Percentiles rank a stretch among this genome's conserved stretches.
Evolutionary conservation across 2,888 invertebrate genomes (phyloP).

Genomic region (Lacanobia wlatinum): DNA sequence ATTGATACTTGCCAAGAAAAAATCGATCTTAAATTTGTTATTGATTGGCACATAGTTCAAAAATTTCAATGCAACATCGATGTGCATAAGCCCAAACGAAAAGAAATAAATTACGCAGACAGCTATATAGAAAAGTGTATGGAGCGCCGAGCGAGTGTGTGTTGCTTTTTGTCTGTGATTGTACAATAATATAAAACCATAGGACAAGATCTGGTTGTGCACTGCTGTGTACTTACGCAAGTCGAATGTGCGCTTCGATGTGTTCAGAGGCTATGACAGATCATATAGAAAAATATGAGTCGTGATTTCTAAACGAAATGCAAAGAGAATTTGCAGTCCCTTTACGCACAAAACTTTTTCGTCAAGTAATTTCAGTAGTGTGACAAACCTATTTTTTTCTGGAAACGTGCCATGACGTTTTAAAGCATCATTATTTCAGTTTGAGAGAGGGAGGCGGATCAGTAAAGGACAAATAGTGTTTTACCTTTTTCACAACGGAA

Average conservation of each 20-base stretch:
- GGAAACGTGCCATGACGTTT: background rate
- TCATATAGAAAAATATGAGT: background rate
- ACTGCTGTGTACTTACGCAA: background rate
- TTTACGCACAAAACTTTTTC: too few relatives aligned
- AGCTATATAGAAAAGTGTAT: constrained; percentile 24
- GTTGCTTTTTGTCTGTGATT: constrained; percentile 51
- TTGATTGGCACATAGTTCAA: constrained; percentile 3
- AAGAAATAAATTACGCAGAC: constrained; percentile 7
- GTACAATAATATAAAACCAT: constrained; percentile 15
- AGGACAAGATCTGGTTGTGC: background rate
- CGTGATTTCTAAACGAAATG: background rate
- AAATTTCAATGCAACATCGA: background rate
- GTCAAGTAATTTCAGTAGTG: background rate
- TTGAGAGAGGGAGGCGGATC: background rate
- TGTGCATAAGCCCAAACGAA: background rate
- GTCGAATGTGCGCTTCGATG: background rate
- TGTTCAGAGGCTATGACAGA: background rate
- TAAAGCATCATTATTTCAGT: background rate
- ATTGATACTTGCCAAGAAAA: constrained; percentile 18
- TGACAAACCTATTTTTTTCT: background rate
- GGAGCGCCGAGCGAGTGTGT: constrained; percentile 14
- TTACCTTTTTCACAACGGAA: background rate
- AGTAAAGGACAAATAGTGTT: background rate
- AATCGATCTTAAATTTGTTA: constrained; percentile 13
- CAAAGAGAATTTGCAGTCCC: background rate